Evolutionary conservation across 2,888 invertebrate genomes (phyloP), one percentile per base, ranked within the genome.

Genomic region (Scrobipalpa atriplicella): DNA sequence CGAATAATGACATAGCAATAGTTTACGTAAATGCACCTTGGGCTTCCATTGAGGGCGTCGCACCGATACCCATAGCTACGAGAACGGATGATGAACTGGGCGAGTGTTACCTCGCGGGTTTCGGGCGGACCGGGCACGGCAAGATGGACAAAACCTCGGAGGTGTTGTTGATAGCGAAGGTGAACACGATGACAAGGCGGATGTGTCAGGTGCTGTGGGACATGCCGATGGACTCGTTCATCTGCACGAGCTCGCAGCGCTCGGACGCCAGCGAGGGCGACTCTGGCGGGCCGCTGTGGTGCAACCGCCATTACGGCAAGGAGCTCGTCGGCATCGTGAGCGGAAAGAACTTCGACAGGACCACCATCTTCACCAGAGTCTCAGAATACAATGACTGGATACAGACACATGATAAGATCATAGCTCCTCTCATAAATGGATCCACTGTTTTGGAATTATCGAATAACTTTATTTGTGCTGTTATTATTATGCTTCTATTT

Each of bases 201-300:
- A 71, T 69, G 0, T 90, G 90, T 47, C 71, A 83, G 0, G 18
- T 71, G 0, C 47, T 84, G 0, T 90, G 89, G 89, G 80, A 84
- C 16, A 82, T 87, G 79, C 73, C 86, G 38, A 85, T 87, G 87
- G 75, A 78, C 60, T 63, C 66, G 0, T 84, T 73, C 21, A 73
- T 87, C 18, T 87, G 87, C 70, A 75, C 86, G 0, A 75, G 78
- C 66, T 80, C 83, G 0, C 68, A 71, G 0, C 13, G 81, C 0
- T 69, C 78, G 0, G 87, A 86, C 60, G 83, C 85, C 0, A 74
- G 81, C 0, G 72, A 70, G 5, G 90, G 89, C 0, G 90, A 90
- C 67, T 90, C 90, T 0, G 90, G 89, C 0, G 87, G 90, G 0
- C 90, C 90, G 0, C 67, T 90, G 36, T 74, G 77, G 1, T 90